Percentiles rank a stretch among this genome's conserved stretches.
phyloP scores from a whole-genome alignment of 23 tunicate genomes.

The Trididemnum miniatum region DNA sequence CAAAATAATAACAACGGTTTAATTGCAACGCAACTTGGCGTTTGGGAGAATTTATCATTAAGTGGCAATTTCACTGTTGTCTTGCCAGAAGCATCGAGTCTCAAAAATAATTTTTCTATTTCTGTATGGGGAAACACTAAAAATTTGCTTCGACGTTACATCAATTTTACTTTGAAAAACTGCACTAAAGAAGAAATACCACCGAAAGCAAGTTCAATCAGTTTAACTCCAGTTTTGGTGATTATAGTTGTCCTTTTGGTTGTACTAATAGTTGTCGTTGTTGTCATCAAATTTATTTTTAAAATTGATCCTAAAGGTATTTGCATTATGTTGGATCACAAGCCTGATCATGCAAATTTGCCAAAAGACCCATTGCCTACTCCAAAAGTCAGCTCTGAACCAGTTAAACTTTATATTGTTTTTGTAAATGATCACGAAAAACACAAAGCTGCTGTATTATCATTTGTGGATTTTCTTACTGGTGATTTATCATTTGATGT shows the following conservation, averaged over 20 bases:
- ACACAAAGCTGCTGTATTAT: constrained; percentile 49
- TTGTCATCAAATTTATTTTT: neutral
- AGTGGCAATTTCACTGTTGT: neutral
- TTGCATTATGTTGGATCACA: neutral
- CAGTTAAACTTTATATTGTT: constrained; percentile 36
- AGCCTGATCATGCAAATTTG: neutral
- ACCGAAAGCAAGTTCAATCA: neutral
- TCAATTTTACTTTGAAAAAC: no score
- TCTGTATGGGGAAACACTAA: neutral
- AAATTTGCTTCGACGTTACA: neutral
- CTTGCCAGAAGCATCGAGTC: neutral
- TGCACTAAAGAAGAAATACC: neutral
- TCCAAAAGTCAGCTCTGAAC: neutral
- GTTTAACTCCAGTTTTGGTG: neutral
- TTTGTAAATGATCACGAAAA: constrained; percentile 51
- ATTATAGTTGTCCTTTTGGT: neutral
- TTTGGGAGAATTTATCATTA: neutral
- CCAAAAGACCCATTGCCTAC: neutral
- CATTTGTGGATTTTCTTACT: constrained; percentile 50
- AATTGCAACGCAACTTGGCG: neutral
- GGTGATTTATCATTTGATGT: constrained; percentile 70
- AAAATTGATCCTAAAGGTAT: neutral
- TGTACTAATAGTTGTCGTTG: neutral
- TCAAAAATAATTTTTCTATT: neutral
- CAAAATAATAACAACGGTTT: no score